phyloP scores from a whole-genome alignment of 2,113 vertebrate genomes.

The Festucalex cinctus region DNA sequence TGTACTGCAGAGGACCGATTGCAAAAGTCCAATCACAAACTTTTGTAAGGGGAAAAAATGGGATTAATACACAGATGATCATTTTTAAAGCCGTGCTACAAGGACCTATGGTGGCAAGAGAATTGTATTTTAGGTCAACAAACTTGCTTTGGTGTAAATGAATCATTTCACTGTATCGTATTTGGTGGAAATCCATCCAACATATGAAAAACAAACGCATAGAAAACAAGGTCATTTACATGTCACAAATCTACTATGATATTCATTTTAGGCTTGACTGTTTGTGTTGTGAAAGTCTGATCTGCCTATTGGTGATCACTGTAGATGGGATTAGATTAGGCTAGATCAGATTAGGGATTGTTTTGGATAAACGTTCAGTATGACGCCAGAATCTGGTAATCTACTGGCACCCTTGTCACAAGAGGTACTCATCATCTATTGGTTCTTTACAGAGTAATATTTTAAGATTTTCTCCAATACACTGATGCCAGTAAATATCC shows the following conservation, averaged over 20 bases:
- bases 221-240: not conserved
- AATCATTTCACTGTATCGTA: not conserved
- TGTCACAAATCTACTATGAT: not conserved
- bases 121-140: constrained; percentile 8
- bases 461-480: too few relatives aligned
- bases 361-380: constrained; percentile 60
- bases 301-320: constrained; percentile 32
- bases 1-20: constrained; percentile 1
- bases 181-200: not conserved
- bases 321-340: constrained; percentile 57
- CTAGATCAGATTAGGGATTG: constrained; percentile 58
- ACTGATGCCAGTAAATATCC: too few relatives aligned
- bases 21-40: constrained; percentile 3
- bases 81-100: constrained; percentile 15
- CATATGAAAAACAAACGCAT: not conserved
- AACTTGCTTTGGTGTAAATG: not conserved
- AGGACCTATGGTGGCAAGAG: not conserved
- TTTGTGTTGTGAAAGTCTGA: not conserved
- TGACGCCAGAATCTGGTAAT: constrained; percentile 43
- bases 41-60: constrained; percentile 17
- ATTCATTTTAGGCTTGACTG: not conserved
- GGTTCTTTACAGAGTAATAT: not conserved
- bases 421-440: not conserved
- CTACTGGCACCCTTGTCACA: not conserved
- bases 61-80: constrained; percentile 44